Base-by-base conservation (phyloP, 2,888 invertebrate genomes). In the Tenthredo livida region DNA sequence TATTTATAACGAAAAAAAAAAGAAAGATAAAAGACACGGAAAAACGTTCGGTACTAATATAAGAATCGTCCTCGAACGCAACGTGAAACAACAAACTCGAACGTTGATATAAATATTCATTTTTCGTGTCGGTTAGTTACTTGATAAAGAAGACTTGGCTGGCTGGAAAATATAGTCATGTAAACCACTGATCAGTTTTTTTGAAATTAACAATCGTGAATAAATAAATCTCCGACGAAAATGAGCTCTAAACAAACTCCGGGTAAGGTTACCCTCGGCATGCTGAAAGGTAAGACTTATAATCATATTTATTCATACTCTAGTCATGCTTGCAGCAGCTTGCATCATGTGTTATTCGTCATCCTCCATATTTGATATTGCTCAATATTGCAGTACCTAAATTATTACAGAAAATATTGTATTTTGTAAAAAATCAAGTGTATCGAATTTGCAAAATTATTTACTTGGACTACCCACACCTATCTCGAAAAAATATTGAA, bases 231-330 rank as follows among this genome's bases (percentile, higher is more conserved):
- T 67, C 15, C 1, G 17, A 12, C 67, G 25, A 85, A 72, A 70
- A 93, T 93, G 93, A 91, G 89, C 84, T 89, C 90, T 77, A 93
- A 90, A 85, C 90, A 91, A 12, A 92, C 91, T 87, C 90, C 93
- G 29, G 90, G 88, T 47, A 93, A 93, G 90, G 90, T 93, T 77
- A 92, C 92, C 17, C 87, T 93, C 82, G 90, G 91, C 86, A 93
- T 93, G 93, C 91, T 93, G 86, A 93, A 91, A 89, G 93, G 93
- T 93, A 88, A 88, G 86, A 12, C 4, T 4, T 37, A 37, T 10
- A 21, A 10, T n/a, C 47, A 50, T 33, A 33, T 77, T 50, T 77
- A 77, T 77, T 72, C 70, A 82, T 77, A 77, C 77, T 84, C 65
- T 40, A 37, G 25, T 70, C 54, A 50, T 75, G 12, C 37, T 82